phyloP scores from a whole-genome alignment of 2,113 vertebrate species.

The Ageneiosus marmoratus region DNA sequence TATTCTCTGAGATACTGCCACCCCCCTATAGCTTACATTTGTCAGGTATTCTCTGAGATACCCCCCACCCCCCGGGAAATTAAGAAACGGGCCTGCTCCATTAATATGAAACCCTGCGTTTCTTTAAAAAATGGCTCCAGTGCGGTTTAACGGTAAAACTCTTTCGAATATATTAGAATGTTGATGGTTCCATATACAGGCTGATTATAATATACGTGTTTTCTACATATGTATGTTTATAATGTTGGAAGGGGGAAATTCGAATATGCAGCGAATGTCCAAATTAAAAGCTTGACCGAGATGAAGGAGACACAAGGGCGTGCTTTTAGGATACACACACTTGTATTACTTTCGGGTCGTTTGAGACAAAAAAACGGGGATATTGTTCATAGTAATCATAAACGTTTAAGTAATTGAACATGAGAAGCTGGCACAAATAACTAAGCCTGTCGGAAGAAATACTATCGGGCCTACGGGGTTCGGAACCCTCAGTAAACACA shows the following conservation, averaged over 20 bases:
- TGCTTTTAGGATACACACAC: not conserved
- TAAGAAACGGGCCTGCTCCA: no score
- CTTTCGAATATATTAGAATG: not conserved
- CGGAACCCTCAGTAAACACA: slow-evolving; percentile 8
- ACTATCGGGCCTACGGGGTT: slow-evolving; percentile 55
- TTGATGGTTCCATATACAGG: not conserved
- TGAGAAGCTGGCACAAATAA: not conserved
- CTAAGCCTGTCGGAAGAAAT: slow-evolving; percentile 65
- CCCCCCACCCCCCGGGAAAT: no score
- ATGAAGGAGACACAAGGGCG: not conserved
- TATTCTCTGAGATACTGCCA: no score
- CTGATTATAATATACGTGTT: not conserved
- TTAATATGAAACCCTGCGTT: not conserved
- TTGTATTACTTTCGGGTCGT: no score
- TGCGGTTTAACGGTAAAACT: not conserved
- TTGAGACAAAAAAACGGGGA: not conserved
- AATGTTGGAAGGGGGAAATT: not conserved
- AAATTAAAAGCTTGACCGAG: not conserved
- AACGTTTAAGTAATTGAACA: not conserved
- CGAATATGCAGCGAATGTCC: not conserved
- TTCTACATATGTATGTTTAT: not conserved
- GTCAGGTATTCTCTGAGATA: no score
- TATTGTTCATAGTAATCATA: not conserved
- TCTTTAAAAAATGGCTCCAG: not conserved
- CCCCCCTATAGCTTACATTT: no score